Conservation (phyloP, 1,140 invertebrate species). For the Ips typographus region DNA sequence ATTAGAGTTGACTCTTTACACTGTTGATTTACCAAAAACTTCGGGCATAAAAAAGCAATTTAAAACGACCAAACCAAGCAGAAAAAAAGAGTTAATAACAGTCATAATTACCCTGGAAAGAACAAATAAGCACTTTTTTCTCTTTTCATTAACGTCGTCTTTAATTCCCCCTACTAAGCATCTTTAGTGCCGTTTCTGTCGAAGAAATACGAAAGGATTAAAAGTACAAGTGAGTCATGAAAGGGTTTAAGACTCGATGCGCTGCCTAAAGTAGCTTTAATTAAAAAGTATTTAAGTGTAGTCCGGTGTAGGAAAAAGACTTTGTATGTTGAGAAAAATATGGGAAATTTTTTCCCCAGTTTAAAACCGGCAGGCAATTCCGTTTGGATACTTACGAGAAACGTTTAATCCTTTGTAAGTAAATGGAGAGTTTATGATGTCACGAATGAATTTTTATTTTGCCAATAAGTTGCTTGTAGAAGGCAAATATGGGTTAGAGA, state of each 20-base stretch:
- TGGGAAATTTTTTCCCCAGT: not conserved
- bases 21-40: too few species aligned
- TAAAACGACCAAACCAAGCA: not conserved
- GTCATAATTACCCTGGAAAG: slow-evolving; percentile 35
- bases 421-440: too few species aligned
- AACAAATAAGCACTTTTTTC: slow-evolving; percentile 38
- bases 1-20: too few species aligned
- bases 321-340: slow-evolving; percentile 12
- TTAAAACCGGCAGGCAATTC: too few species aligned
- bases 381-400: too few species aligned
- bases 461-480: too few species aligned
- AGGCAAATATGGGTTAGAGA: too few species aligned
- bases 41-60: too few species aligned
- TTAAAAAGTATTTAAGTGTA: slow-evolving; percentile 43
- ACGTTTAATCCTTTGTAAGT: too few species aligned
- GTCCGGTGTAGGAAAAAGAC: slow-evolving; percentile 27
- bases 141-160: slow-evolving; percentile 36
- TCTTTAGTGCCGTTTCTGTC: slow-evolving; percentile 39
- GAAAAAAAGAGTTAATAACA: slow-evolving; percentile 28
- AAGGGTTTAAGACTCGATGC: slow-evolving; percentile 41
- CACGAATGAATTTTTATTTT: too few species aligned
- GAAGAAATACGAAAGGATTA: slow-evolving; percentile 38
- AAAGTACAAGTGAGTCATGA: slow-evolving; percentile 41
- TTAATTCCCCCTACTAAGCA: slow-evolving; percentile 40
- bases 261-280: slow-evolving; percentile 37